Percentiles rank a stretch among this genome's conserved stretches.
Evolutionary conservation across 2,888 invertebrate genomes (phyloP).

Genomic region (Rhagonycha lutea): DNA sequence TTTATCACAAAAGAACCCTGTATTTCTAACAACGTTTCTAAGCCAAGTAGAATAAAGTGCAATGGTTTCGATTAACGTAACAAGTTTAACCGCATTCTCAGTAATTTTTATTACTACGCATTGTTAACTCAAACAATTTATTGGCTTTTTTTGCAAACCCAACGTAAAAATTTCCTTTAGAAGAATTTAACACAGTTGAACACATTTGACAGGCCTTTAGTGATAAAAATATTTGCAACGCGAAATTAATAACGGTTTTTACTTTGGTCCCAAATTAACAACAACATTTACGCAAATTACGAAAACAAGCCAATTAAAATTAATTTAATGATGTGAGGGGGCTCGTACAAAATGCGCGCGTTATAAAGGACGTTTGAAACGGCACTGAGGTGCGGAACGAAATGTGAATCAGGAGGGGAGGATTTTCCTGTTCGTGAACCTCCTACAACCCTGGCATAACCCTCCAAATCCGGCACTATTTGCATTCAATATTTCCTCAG

Average conservation of each 20-base stretch:
- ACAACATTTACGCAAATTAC: neutral
- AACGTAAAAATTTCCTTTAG: neutral
- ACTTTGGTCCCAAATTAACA: neutral
- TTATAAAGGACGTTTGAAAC: conserved; percentile 23
- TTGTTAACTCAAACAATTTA: neutral
- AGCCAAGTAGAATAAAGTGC: neutral
- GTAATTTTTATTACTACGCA: neutral
- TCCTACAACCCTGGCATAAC: conserved; percentile 28
- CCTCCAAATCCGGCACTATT: conserved; percentile 21
- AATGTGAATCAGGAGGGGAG: conserved; percentile 23
- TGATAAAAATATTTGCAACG: neutral
- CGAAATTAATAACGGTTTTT: neutral
- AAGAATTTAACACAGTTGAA: neutral
- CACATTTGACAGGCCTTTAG: neutral
- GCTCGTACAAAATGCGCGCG: conserved; percentile 12
- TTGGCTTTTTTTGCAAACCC: neutral
- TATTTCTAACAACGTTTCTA: neutral
- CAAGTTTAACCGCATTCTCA: neutral
- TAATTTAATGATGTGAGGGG: neutral
- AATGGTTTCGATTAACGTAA: neutral
- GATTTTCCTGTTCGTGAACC: conserved; percentile 21
- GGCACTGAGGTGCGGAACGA: conserved; percentile 30
- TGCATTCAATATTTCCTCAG: conserved; percentile 18
- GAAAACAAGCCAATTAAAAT: neutral
- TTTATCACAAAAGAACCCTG: neutral